A percentile compares a stretch with the other conserved stretches of the same genome.
phyloP scores from a whole-genome alignment of 2,113 vertebrate species.

The Rhynchopsitta pachyrhyncha region DNA sequence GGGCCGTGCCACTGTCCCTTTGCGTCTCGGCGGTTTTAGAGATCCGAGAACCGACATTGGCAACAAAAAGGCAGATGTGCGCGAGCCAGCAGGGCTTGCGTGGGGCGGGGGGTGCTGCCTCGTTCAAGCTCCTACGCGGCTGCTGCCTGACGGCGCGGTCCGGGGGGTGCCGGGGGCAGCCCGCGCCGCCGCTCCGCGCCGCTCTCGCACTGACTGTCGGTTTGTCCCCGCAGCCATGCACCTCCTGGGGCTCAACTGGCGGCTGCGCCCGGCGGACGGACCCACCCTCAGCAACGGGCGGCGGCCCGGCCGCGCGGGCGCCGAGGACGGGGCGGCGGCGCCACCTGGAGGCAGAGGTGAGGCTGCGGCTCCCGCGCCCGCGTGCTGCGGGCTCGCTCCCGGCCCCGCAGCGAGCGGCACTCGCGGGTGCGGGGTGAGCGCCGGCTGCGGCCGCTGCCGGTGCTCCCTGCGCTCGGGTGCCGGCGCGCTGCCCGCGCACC shows the following conservation, averaged over 20 bases:
- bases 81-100: not conserved
- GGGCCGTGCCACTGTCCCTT: not conserved
- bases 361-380: not conserved
- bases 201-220: not conserved
- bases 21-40: not conserved
- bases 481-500: not conserved
- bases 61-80: fast-evolving
- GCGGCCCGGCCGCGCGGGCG: conserved; percentile 81
- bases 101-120: not conserved
- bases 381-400: not conserved
- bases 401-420: too few species aligned
- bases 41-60: not conserved
- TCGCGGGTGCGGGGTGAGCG: not conserved
- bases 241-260: conserved; percentile 97
- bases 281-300: conserved; percentile 93
- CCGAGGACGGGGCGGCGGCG: conserved; percentile 87
- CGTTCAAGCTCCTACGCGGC: not conserved
- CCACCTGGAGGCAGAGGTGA: conserved; percentile 97
- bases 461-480: too few species aligned
- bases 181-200: too few species aligned
- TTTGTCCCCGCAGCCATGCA: conserved; percentile 87
- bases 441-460: too few species aligned
- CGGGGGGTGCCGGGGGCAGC: too few species aligned
- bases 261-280: conserved; percentile 92
- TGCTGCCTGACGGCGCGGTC: too few species aligned